phyloP scores from a whole-genome alignment of 2,888 invertebrate genomes.

The Clanis bilineata region DNA sequence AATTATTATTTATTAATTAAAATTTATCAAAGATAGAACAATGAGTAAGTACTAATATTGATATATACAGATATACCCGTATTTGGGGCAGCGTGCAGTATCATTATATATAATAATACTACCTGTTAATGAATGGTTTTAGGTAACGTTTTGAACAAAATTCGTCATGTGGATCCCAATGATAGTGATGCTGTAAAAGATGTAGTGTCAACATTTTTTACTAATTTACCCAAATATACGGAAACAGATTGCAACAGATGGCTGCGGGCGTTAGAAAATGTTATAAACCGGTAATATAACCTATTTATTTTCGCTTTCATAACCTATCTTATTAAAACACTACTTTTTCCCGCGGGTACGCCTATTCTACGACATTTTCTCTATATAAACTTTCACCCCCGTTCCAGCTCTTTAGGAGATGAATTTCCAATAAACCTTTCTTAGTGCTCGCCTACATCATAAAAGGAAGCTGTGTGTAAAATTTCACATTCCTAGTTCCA shows the following conservation, averaged over 20 bases:
- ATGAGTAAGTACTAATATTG: conserved; percentile 39
- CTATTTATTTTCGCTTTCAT: conserved; percentile 29
- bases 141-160: conserved; percentile 43
- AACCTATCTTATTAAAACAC: no score
- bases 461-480: no score
- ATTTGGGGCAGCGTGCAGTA: no score
- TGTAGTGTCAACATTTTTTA: conserved; percentile 54
- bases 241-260: conserved; percentile 48
- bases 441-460: no score
- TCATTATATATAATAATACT: no score
- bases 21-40: conserved; percentile 15
- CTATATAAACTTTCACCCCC: no score
- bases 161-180: conserved; percentile 61
- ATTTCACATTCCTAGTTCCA: no score
- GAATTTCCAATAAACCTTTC: no score
- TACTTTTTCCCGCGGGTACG: no score
- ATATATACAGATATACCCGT: neutral
- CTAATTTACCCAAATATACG: conserved; percentile 52
- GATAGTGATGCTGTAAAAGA: conserved; percentile 69
- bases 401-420: no score
- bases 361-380: no score
- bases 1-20: neutral
- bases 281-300: conserved; percentile 69
- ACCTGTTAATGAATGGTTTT: no score
- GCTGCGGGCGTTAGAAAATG: conserved; percentile 52